Evolutionary conservation across 2,888 invertebrate species (phyloP).

Genomic region (Himalopsyche japonica): DNA sequence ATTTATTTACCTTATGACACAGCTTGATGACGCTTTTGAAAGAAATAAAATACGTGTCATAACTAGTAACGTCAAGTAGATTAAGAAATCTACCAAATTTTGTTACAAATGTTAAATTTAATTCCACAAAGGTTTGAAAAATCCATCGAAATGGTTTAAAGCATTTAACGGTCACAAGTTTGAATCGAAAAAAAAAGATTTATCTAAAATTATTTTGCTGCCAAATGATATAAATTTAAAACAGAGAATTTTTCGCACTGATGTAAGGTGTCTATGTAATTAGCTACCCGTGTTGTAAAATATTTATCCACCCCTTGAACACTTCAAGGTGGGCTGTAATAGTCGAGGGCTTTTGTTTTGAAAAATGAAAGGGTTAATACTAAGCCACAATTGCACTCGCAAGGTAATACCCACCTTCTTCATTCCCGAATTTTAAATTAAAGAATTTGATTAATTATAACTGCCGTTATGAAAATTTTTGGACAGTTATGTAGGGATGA

Average conservation of each 20-base stretch:
- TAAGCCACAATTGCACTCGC: conserved; percentile 35
- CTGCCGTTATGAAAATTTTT: conserved; percentile 14
- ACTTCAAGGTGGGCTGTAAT: background rate
- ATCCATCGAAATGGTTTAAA: no score
- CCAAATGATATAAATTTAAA: background rate
- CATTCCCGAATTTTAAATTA: conserved; percentile 30
- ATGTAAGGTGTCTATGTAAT: background rate
- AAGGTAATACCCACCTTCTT: background rate
- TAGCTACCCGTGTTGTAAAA: background rate
- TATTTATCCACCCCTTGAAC: background rate
- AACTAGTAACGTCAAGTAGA: no score
- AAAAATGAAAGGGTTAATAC: conserved; percentile 35
- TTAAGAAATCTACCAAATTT: no score
- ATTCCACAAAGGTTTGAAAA: no score
- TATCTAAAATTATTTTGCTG: background rate
- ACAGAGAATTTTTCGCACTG: background rate
- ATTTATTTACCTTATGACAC: no score
- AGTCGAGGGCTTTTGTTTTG: conserved; percentile 22
- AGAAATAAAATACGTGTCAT: no score
- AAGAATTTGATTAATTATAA: conserved; percentile 40
- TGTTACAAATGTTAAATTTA: no score
- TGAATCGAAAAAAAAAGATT: background rate
- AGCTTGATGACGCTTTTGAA: no score
- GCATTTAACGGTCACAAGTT: no score
- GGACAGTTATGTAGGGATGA: conserved; percentile 21